Percentiles rank a stretch among this genome's conserved stretches.
Evolutionary conservation across 2,797 vertebrate species (phyloP).

Genomic region (Bucorvus abyssinicus): DNA sequence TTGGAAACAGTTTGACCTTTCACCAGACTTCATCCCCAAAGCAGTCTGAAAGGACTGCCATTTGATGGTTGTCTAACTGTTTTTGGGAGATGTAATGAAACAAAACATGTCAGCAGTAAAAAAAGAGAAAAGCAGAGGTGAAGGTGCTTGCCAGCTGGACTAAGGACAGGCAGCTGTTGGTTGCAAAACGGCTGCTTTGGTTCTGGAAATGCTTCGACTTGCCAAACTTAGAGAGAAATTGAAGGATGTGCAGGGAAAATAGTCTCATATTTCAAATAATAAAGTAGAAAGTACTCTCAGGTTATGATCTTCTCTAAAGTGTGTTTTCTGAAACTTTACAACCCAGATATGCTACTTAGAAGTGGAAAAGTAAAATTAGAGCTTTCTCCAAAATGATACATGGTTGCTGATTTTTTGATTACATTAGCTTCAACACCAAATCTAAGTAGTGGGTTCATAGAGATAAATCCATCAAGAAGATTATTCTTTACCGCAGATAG

Average conservation of each 20-base stretch:
- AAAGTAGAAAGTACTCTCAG: not conserved
- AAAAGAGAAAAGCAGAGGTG: not conserved
- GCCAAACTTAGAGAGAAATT: not conserved
- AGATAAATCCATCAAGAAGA: not conserved
- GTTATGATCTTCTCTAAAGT: not conserved
- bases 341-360: not conserved
- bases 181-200: conserved; percentile 24
- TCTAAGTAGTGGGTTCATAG: not conserved
- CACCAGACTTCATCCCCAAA: not conserved
- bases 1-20: not conserved
- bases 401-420: not conserved
- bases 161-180: not conserved
- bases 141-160: conserved; percentile 28
- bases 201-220: not conserved
- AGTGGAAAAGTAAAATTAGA: not conserved
- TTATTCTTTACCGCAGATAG: not conserved
- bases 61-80: not conserved
- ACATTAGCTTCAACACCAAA: not conserved
- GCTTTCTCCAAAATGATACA: not conserved
- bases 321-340: not conserved
- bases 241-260: not conserved
- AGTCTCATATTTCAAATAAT: not conserved
- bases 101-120: not conserved
- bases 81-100: not conserved
- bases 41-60: not conserved